Percentiles rank a stretch among this genome's conserved stretches.
These are phyloP conservation scores for Apodemia mormo DNA, from an alignment of 2,888 invertebrate species.

Conservation along the genomic window DNA sequence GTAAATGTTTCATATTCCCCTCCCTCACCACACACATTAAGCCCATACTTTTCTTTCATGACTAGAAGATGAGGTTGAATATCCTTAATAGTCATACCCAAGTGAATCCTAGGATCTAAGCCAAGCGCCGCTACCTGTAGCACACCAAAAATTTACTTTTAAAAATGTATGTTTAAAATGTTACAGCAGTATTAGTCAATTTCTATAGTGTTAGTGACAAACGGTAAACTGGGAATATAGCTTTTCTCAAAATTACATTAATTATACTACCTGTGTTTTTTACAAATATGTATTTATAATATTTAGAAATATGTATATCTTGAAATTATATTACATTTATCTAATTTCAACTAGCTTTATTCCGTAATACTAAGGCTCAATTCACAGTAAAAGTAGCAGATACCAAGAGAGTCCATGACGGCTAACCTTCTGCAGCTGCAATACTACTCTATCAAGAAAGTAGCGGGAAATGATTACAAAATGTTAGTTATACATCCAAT, in stretches of 20 bases:
- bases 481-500: too few relatives aligned
- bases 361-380: neutral
- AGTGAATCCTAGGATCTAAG: conserved; percentile 91
- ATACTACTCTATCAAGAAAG: too few relatives aligned
- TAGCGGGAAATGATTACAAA: too few relatives aligned
- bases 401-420: too few relatives aligned
- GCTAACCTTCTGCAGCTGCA: too few relatives aligned
- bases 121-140: conserved; percentile 90
- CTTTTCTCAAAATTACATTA: neutral
- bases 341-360: neutral
- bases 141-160: conserved; percentile 29
- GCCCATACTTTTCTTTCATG: conserved; percentile 96
- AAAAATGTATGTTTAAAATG: conserved; percentile 26
- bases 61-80: conserved; percentile 93
- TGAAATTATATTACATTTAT: neutral
- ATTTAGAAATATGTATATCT: too few relatives aligned
- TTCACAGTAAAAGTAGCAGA: neutral
- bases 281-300: neutral
- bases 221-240: neutral
- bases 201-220: neutral
- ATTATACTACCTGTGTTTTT: neutral
- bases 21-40: conserved; percentile 98
- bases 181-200: neutral
- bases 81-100: conserved; percentile 92
- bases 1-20: conserved; percentile 99